These are phyloP conservation scores for Hirtodrosophila trivittata DNA, from an alignment of 2,888 invertebrate genomes.

Conservation along the genomic window DNA sequence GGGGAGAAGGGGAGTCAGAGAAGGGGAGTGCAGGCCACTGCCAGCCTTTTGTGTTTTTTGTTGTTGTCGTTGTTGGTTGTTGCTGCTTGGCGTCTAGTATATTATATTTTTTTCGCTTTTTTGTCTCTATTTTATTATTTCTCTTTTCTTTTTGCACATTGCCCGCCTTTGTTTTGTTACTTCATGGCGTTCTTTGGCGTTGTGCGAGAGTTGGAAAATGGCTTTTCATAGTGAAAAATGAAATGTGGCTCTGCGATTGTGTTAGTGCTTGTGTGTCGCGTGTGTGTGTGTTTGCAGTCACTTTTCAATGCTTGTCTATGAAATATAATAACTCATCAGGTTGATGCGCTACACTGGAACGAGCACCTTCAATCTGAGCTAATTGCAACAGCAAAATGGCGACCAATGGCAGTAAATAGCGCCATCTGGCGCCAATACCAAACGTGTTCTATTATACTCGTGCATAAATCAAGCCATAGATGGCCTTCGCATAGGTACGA, in stretches of 20 bases:
- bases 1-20: slow-evolving; percentile 15
- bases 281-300: slow-evolving; percentile 18
- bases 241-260: slow-evolving; percentile 54
- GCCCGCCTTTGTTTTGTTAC: slow-evolving; percentile 65
- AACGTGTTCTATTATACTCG: slow-evolving; percentile 5
- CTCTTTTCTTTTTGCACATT: slow-evolving; percentile 30
- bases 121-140: slow-evolving; percentile 25
- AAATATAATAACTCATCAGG: slow-evolving; percentile 66
- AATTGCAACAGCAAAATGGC: slow-evolving; percentile 55
- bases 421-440: slow-evolving; percentile 51
- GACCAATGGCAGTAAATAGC: slow-evolving; percentile 36
- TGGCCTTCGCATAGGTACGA: slow-evolving; percentile 12
- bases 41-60: slow-evolving; percentile 58
- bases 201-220: slow-evolving; percentile 57
- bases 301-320: slow-evolving; percentile 26
- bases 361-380: slow-evolving; percentile 35
- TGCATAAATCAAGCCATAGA: not conserved
- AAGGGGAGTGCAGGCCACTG: slow-evolving; percentile 28
- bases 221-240: slow-evolving; percentile 64
- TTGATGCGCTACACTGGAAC: slow-evolving; percentile 43
- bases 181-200: slow-evolving; percentile 51
- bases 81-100: slow-evolving; percentile 56
- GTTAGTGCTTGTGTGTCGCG: slow-evolving; percentile 12
- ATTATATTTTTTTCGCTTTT: slow-evolving; percentile 30
- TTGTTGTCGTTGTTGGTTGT: slow-evolving; percentile 40